Conservation (phyloP, 2,797 vertebrate genomes). For the Trematomus bernacchii region DNA sequence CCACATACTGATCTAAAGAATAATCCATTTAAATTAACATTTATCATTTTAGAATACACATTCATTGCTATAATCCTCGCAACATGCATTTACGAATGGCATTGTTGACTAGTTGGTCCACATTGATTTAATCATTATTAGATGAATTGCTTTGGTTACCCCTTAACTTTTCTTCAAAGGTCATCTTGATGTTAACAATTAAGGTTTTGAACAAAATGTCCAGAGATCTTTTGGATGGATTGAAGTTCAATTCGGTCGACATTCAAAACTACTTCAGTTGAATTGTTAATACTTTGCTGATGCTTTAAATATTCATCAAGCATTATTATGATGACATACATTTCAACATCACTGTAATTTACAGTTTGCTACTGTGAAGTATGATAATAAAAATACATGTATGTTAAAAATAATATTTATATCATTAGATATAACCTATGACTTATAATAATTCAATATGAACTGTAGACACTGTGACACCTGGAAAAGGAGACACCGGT, state of each 20-base stretch:
- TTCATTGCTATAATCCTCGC: neutral
- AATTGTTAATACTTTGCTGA: neutral
- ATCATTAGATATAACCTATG: neutral
- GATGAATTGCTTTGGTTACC: neutral
- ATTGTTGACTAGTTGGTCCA: neutral
- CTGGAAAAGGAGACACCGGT: conserved; percentile 43
- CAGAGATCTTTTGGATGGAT: neutral
- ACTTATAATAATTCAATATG: neutral
- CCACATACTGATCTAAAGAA: neutral
- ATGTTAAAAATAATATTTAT: neutral
- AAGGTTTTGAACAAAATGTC: neutral
- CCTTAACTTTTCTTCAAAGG: neutral
- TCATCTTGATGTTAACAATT: no score
- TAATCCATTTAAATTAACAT: neutral
- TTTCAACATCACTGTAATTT: neutral
- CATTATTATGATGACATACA: neutral
- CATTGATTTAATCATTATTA: neutral
- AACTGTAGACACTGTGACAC: conserved; percentile 21
- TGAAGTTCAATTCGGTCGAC: neutral
- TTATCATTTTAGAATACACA: neutral
- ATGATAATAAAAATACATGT: neutral
- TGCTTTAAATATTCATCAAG: neutral
- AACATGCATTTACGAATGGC: neutral
- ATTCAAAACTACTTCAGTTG: neutral
- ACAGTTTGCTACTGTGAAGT: neutral